Evolutionary conservation across 2,797 vertebrate species (phyloP).

Genomic region (Liasis olivaceus): DNA sequence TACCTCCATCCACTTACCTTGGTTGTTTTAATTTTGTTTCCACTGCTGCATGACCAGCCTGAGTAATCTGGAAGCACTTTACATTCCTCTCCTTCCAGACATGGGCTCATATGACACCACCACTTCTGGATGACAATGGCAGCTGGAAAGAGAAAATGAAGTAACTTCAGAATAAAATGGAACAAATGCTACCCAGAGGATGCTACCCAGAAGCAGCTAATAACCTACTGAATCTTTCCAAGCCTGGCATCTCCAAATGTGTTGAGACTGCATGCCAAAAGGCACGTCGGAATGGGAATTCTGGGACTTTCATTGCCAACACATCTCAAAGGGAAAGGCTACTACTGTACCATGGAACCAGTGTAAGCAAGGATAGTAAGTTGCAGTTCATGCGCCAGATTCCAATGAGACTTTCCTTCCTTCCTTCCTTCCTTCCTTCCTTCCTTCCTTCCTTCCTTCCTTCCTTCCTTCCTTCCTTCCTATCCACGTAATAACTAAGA

Average conservation of each 20-base stretch:
- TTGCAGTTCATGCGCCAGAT: neutral
- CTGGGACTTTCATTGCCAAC: neutral
- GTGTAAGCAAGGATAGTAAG: neutral
- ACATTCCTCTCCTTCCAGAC: constrained; percentile 80
- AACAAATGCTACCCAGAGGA: neutral
- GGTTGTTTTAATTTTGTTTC: constrained; percentile 84
- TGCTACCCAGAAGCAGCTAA: neutral
- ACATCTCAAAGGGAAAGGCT: neutral
- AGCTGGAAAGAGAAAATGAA: constrained; percentile 68
- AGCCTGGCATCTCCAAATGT: neutral
- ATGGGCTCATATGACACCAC: constrained; percentile 84
- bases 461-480: no score
- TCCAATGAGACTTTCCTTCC: neutral
- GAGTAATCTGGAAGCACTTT: constrained; percentile 80
- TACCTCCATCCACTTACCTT: constrained; percentile 73
- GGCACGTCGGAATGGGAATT: neutral
- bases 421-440: no score
- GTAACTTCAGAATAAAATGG: neutral
- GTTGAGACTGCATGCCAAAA: neutral
- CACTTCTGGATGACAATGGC: constrained; percentile 80
- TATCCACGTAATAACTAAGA: neutral
- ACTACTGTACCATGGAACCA: neutral
- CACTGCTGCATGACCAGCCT: constrained; percentile 83
- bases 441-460: no score
- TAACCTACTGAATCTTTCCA: neutral